phyloP scores from a whole-genome alignment of 2,888 invertebrate genomes.

The Epsilonema sp. region DNA sequence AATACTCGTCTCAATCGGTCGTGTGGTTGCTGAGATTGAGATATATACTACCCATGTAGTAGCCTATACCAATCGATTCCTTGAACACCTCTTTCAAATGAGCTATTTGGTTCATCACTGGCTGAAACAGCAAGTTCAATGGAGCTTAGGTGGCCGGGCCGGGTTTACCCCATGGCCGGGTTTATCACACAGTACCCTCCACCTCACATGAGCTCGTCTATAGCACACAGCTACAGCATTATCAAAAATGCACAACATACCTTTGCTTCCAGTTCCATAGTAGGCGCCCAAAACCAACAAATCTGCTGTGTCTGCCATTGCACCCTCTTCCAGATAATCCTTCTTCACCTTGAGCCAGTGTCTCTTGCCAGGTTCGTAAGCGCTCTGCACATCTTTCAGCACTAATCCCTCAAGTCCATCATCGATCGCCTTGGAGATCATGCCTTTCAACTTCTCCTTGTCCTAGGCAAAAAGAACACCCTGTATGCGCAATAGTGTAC shows the following conservation, averaged over 20 bases:
- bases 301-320: conserved; percentile 85
- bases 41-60: too few relatives aligned
- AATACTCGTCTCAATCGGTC: too few relatives aligned
- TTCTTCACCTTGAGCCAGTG: conserved; percentile 93
- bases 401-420: conserved; percentile 76
- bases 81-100: too few relatives aligned
- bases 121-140: too few relatives aligned
- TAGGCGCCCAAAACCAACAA: conserved; percentile 80
- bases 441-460: conserved; percentile 49
- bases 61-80: too few relatives aligned
- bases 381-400: conserved; percentile 56
- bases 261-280: conserved; percentile 77
- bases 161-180: too few relatives aligned
- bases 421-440: conserved; percentile 64
- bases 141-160: too few relatives aligned
- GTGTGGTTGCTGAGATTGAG: too few relatives aligned
- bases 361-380: conserved; percentile 76
- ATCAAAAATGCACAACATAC: too few relatives aligned
- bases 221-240: background rate
- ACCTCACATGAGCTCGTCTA: background rate
- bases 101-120: too few relatives aligned
- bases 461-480: conserved; percentile 35
- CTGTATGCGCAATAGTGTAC: too few relatives aligned
- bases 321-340: conserved; percentile 73
- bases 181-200: background rate